Base-by-base conservation (phyloP, 2,113 vertebrate species). In the Psittacula cyanocephala region DNA sequence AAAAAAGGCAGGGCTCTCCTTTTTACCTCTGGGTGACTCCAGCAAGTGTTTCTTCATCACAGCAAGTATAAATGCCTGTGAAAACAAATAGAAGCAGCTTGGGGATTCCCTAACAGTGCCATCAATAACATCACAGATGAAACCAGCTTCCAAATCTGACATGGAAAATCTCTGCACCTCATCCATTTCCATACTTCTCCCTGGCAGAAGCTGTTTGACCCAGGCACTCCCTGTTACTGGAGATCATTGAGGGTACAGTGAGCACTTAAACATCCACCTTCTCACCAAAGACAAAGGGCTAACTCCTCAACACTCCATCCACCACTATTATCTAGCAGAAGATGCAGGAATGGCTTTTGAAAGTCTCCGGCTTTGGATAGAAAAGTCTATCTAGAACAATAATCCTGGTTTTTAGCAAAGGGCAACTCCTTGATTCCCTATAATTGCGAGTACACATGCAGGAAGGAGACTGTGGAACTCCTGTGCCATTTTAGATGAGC, bases 361-460 rank as follows among this genome's bases (percentile, higher is more conserved):
- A 81, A 86, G 15, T 31, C 33, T 79, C 81, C 20, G 41, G 2
- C 59, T 90, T 53, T 77, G 63, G 60, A 33, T 13, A 91, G 41
- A 79, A 18, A 57, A 74, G 39, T n/a, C 27, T 39, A 46, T 13
- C 27, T 52, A 39, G 75, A 91, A 28, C 47, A 93, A 69, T 25
- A 83, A 67, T 16, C 22, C 4, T 7, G 41, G 53, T 25, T 57
- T 83, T 2, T 78, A 43, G 50, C 6, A 46, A 86, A 86, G 16
- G 43, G 16, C 17, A 74, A 19, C 43, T 82, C 50, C 50, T 55
- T 1, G 0, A 31, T 63, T 65, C 41, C 33, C n/a, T 50, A 71
- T 59, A 47, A 79, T 6, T 44, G 41, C 7, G 43, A 68, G n/a
- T 7, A 24, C 4, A 20, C 60, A 81, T 0, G 0, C 4, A 23